phyloP scores from a whole-genome alignment of 2,797 vertebrate genomes.

The Argya squamiceps region DNA sequence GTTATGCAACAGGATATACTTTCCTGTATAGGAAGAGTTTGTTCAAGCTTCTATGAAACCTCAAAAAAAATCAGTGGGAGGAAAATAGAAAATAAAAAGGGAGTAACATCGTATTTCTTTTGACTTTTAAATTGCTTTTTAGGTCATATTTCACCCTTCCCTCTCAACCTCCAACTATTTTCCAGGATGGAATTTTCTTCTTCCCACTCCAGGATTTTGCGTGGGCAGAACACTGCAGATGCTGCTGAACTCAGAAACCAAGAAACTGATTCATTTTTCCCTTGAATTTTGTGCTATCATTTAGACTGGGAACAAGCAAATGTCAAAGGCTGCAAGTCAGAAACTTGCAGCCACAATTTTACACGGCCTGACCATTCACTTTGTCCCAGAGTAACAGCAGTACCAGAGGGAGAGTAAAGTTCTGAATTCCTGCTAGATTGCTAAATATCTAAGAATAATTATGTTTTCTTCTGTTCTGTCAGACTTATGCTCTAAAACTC shows the following conservation, averaged over 20 bases:
- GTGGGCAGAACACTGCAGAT: conserved; percentile 51
- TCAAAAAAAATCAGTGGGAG: background rate
- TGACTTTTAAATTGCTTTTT: conserved; percentile 7
- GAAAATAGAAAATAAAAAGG: background rate
- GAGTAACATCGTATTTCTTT: background rate
- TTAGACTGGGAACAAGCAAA: background rate
- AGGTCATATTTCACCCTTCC: conserved; percentile 25
- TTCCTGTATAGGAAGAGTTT: background rate
- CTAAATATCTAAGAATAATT: background rate
- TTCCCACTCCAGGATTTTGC: conserved; percentile 50
- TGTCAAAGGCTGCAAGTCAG: background rate
- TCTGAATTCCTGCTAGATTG: background rate
- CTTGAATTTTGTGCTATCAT: background rate
- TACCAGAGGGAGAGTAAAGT: background rate
- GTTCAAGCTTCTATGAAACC: background rate
- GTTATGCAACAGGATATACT: background rate
- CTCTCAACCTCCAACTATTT: conserved; percentile 8
- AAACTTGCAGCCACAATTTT: background rate
- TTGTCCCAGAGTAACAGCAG: fast-evolving
- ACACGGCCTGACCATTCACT: background rate
- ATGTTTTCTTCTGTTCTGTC: background rate
- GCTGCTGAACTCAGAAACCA: conserved; percentile 42
- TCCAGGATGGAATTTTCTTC: conserved; percentile 51
- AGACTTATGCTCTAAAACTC: background rate
- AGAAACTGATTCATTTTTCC: conserved; percentile 55